phyloP scores from a whole-genome alignment of 2,113 vertebrate species.

The Isichthys henryi region DNA sequence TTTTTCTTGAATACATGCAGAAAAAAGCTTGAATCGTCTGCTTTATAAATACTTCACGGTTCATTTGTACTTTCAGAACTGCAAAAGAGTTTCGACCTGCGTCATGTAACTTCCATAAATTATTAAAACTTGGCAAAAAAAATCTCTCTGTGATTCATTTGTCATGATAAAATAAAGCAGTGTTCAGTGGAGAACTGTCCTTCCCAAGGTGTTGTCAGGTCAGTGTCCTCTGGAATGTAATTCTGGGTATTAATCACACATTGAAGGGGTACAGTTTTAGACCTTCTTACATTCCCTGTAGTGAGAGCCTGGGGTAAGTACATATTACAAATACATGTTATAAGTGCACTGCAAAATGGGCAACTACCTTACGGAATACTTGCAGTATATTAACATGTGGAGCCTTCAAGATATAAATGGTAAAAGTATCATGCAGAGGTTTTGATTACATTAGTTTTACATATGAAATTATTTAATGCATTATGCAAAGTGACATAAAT shows the following conservation, averaged over 20 bases:
- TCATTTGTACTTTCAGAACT: not conserved
- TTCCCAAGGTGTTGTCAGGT: not conserved
- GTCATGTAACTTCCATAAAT: not conserved
- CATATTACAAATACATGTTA: not conserved
- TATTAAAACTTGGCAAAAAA: not conserved
- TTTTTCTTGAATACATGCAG: not conserved
- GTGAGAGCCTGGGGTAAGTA: not conserved
- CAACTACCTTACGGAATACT: not conserved
- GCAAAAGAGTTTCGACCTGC: not conserved
- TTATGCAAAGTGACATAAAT: not conserved
- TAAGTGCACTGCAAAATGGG: not conserved
- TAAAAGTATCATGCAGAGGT: not conserved
- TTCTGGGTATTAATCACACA: not conserved
- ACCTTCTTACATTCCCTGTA: not conserved
- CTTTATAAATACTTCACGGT: too few relatives aligned
- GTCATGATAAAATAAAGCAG: not conserved
- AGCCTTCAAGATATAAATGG: not conserved
- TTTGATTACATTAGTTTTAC: not conserved
- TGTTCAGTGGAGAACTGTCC: not conserved
- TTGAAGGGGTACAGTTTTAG: not conserved
- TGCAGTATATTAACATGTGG: not conserved
- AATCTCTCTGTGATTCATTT: not conserved
- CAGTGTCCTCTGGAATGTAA: not conserved
- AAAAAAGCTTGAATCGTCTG: not conserved
- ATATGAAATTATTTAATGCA: not conserved